Base-by-base conservation (phyloP, 2,797 vertebrate species). In the Melanotaenia pygmaea region DNA sequence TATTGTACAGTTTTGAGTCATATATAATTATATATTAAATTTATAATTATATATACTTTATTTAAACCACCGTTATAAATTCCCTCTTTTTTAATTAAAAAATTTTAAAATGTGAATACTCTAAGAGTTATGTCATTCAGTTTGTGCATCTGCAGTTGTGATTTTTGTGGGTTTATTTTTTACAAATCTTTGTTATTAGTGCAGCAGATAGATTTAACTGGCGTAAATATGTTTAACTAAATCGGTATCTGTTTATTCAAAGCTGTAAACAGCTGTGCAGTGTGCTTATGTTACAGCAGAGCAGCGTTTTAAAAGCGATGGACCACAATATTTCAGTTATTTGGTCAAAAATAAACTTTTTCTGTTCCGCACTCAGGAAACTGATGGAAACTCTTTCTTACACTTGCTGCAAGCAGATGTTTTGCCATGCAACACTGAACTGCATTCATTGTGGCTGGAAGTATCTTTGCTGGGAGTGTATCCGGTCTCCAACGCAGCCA, bases 401-500 rank as follows among this genome's bases (percentile, higher is more conserved):
- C 69, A 54, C 57, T 30, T 43, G 45, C 35, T 59, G 14, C 73
- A 40, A 56, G 70, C 74, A 86, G 83, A 75, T 83, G 72, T 82
- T 59, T 64, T 59, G 61, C 84, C 68, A 77, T 74, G 72, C 76
- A 73, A 40, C 56, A 57, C 65, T 50, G 40, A 22, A 51, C 59
- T 59, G 65, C 50, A 59, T 53, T 75, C 71, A 67, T 65, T 79
- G 72, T 38, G 70, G 38, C 74, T 89, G 79, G 59, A 74, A 77
- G 76, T 71, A 75, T 78, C 59, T 7, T 63, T 1, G 61, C 76
- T 67, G 70, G 72, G 70, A 67, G 74, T 70, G 78, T 64, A 71
- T 85, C 79, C 82, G 71, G 78, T 79, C 54, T 63, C 56, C 74
- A 51, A 60, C 45, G 40, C 66, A 54, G 65, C 68, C 84, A 80